Evolutionary conservation across 2,888 invertebrate species (phyloP), one percentile per base, ranked within the genome.

Genomic region (Caradrina clavipalpis): DNA sequence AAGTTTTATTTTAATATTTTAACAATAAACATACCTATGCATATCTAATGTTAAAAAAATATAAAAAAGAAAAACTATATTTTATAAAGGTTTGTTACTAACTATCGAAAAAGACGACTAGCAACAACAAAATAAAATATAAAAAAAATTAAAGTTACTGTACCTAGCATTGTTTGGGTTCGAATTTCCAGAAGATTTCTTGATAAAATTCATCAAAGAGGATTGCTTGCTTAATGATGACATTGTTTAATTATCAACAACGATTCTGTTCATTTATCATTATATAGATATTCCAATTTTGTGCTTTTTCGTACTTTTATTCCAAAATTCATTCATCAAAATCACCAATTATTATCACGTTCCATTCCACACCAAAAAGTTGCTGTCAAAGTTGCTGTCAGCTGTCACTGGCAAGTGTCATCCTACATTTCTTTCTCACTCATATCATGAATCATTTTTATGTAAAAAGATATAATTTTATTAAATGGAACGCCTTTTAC

Each of bases 131-230:
- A 49, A 22, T 17, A 73, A 55, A 53, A 1, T 19, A 26, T 26
- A 26, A 26, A 26, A 26, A 26, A 56, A 22, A 35, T 35, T 8
- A 31, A 42, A 56, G 22, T 58, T 15, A 63, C 47, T 84, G 80
- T 78, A 89, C 87, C 86, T 88, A 71, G 31, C 71, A 71, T 69
- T 86, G 49, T 82, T 80, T 64, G 85, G 72, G 56, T n/a, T 76
- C 1, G 85, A 69, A 69, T 86, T 86, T 61, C 77, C 83, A 56
- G 76, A 81, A 51, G 77, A 82, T 86, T 90, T 93, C 67, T 89
- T 90, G 1, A 93, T 72, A 79, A 92, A 94, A 78, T 87, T 89
- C 84, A 89, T 88, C 47, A 93, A 72, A 8, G 92, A 88, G 56
- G 85, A 87, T 80, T 92, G 91, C 82, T 90, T 92, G 55, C 75